A percentile compares a stretch with the other conserved stretches of the same genome.
Conservation (phyloP, 1,140 invertebrate species). For the Melitaea cinxia region DNA sequence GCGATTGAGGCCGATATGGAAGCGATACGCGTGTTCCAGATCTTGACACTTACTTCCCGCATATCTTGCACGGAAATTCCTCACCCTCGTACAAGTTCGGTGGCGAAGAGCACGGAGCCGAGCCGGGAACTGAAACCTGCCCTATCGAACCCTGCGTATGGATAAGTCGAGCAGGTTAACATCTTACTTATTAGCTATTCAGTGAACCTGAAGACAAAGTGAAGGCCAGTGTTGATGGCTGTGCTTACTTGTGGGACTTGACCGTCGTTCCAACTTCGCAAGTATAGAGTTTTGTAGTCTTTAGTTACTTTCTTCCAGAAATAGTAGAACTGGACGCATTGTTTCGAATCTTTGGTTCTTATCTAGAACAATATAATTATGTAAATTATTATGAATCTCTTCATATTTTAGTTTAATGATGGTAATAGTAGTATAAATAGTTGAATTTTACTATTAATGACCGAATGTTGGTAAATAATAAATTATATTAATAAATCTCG, state of each 20-base stretch:
- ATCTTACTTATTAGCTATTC: slow-evolving; percentile 51
- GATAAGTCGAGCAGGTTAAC: slow-evolving; percentile 60
- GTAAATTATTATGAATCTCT: no score
- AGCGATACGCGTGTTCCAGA: slow-evolving; percentile 49
- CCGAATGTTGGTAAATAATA: no score
- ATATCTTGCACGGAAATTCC: slow-evolving; percentile 96
- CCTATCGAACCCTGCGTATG: slow-evolving; percentile 69
- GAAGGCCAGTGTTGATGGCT: slow-evolving; percentile 56
- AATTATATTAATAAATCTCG: no score
- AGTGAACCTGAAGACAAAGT: slow-evolving; percentile 70
- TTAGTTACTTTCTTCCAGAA: slow-evolving; percentile 98
- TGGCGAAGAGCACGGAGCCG: slow-evolving; percentile 54
- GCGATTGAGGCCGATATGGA: slow-evolving; percentile 41
- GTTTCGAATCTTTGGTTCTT: slow-evolving; percentile 93
- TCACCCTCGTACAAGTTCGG: slow-evolving; percentile 77
- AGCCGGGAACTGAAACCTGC: slow-evolving; percentile 46
- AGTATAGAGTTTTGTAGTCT: slow-evolving; percentile 84
- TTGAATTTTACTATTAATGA: no score
- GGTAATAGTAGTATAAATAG: no score
- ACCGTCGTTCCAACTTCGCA: slow-evolving; percentile 69
- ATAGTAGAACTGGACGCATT: slow-evolving; percentile 99
- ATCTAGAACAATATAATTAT: slow-evolving; percentile 83
- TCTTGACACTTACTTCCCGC: slow-evolving; percentile 96
- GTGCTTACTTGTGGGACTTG: slow-evolving; percentile 71
- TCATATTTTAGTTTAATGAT: no score